phyloP scores from a whole-genome alignment of 2,888 invertebrate genomes.

The Miltochrista miniata region DNA sequence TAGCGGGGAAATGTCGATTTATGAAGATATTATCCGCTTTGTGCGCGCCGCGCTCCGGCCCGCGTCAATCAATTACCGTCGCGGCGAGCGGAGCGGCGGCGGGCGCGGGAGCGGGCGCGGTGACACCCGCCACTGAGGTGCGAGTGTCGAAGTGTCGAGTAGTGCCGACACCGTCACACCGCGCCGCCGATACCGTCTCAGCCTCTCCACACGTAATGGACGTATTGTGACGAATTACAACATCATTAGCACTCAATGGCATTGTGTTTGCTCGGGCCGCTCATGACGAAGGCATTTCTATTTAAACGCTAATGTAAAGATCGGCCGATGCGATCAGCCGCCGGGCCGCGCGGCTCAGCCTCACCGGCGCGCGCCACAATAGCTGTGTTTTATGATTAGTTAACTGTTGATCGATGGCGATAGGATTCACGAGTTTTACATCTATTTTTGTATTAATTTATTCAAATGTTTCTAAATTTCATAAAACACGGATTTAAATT shows the following conservation, averaged over 20 bases:
- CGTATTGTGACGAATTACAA: conserved; percentile 21
- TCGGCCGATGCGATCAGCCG: conserved; percentile 4
- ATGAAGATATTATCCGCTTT: conserved; percentile 76
- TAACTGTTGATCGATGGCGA: neutral
- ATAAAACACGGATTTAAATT: too few species aligned
- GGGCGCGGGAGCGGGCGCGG: neutral
- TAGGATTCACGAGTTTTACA: neutral
- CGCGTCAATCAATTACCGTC: conserved; percentile 49
- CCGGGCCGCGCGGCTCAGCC: neutral
- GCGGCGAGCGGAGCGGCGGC: neutral
- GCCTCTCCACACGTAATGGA: conserved; percentile 15
- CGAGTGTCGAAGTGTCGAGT: too few species aligned
- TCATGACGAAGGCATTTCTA: conserved; percentile 7
- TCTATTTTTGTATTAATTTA: too few species aligned
- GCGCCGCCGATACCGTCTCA: conserved; percentile 17
- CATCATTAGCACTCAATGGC: conserved; percentile 15
- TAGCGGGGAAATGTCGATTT: conserved; percentile 79
- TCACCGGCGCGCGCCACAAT: neutral
- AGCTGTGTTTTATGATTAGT: neutral
- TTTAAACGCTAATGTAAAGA: conserved; percentile 13
- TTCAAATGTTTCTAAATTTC: too few species aligned
- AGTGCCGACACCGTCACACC: conserved; percentile 2
- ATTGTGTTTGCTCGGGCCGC: neutral
- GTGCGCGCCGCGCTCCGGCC: conserved; percentile 50
- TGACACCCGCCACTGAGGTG: neutral